A percentile compares a stretch with the other conserved stretches of the same genome.
phyloP scores from a whole-genome alignment of 2,113 vertebrate genomes.

The Bostrychus sinensis region DNA sequence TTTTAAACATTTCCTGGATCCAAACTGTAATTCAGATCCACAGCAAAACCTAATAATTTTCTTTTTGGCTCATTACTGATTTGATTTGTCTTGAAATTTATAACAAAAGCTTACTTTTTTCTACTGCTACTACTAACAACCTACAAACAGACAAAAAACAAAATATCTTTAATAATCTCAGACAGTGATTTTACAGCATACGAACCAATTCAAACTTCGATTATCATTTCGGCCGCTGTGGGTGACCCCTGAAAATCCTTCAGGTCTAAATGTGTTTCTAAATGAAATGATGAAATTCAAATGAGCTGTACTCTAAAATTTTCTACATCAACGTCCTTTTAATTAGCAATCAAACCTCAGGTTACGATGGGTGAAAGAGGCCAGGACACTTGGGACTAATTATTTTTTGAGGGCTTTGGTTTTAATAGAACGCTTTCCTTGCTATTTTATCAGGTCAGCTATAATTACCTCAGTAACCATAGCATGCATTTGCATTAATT shows the following conservation, averaged over 20 bases:
- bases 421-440: slow-evolving; percentile 55
- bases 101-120: too few species aligned
- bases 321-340: slow-evolving; percentile 17
- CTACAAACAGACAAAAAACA: too few species aligned
- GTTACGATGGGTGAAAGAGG: slow-evolving; percentile 21
- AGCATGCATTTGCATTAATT: slow-evolving; percentile 51
- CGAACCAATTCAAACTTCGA: too few species aligned
- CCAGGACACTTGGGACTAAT: slow-evolving; percentile 42
- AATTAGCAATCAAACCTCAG: slow-evolving; percentile 39
- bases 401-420: slow-evolving; percentile 56
- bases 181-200: neutral
- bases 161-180: neutral
- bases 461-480: slow-evolving; percentile 58
- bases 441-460: slow-evolving; percentile 57
- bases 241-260: neutral
- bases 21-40: too few species aligned
- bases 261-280: neutral
- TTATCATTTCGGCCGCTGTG: too few species aligned
- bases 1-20: too few species aligned
- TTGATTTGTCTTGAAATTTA: too few species aligned
- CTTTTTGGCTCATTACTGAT: too few species aligned
- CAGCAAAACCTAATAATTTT: too few species aligned
- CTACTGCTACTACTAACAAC: too few species aligned
- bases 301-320: slow-evolving; percentile 17
- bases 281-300: slow-evolving; percentile 24